phyloP scores from a whole-genome alignment of 2,888 invertebrate genomes.

The Teleiodes luculella region DNA sequence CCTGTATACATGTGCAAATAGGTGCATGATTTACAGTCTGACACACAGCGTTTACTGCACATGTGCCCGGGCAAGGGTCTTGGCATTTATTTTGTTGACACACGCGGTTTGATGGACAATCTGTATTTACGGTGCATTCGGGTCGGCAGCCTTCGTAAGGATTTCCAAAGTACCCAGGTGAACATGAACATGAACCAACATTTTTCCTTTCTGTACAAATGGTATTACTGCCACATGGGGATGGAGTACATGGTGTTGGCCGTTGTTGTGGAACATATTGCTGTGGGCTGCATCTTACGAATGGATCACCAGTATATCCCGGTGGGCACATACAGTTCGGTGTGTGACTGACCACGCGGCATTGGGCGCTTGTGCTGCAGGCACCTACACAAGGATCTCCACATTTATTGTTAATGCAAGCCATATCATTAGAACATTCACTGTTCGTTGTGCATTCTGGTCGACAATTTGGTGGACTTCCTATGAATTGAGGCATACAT shows the following conservation, averaged over 20 bases:
- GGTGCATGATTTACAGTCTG: constrained; percentile 85
- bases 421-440: constrained; percentile 82
- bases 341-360: constrained; percentile 85
- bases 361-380: constrained; percentile 84
- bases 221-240: constrained; percentile 86
- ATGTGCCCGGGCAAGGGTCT: constrained; percentile 87
- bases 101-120: constrained; percentile 84
- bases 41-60: constrained; percentile 85
- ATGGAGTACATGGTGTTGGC: constrained; percentile 81
- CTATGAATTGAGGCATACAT: constrained; percentile 83
- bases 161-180: constrained; percentile 81
- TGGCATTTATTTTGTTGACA: constrained; percentile 86
- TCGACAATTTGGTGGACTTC: constrained; percentile 84
- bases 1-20: constrained; percentile 82
- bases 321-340: constrained; percentile 83
- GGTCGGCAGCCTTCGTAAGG: constrained; percentile 85
- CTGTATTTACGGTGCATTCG: constrained; percentile 85
- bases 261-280: constrained; percentile 54
- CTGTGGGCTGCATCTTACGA: constrained; percentile 78
- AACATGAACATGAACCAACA: constrained; percentile 85
- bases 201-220: constrained; percentile 83
- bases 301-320: constrained; percentile 86
- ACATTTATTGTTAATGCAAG: constrained; percentile 86
- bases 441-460: constrained; percentile 86
- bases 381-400: constrained; percentile 84